A percentile compares a stretch with the other conserved stretches of the same genome.
Evolutionary conservation across 2,797 vertebrate genomes (phyloP).

Genomic region (Anas flavirostris): DNA sequence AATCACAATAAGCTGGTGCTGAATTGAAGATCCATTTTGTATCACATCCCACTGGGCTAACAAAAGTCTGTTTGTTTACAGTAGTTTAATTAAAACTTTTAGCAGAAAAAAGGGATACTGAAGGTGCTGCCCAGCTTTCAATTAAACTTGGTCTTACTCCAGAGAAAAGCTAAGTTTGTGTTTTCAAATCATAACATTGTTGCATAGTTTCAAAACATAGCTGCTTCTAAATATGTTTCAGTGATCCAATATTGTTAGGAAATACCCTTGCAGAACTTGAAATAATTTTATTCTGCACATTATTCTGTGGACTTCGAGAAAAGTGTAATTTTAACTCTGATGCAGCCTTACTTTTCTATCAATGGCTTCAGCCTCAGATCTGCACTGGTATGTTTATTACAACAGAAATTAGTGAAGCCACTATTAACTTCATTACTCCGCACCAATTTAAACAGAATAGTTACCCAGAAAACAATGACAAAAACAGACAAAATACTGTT

Average conservation of each 20-base stretch:
- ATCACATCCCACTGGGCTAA: constrained; percentile 48
- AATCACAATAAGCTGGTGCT: constrained; percentile 62
- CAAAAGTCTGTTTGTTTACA: constrained; percentile 64
- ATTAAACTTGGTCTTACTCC: constrained; percentile 26
- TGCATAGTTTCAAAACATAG: background rate
- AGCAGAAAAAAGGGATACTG: constrained; percentile 19
- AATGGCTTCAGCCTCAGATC: background rate
- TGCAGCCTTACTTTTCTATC: background rate
- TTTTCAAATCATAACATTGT: background rate
- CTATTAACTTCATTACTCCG: background rate
- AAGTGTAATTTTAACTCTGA: background rate
- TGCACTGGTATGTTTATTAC: background rate
- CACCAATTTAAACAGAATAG: background rate
- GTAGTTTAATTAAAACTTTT: constrained; percentile 71
- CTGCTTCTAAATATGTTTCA: background rate
- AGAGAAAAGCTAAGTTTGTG: background rate
- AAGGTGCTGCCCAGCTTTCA: constrained; percentile 53
- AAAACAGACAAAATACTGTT: background rate
- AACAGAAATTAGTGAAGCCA: background rate
- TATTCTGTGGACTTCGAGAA: background rate
- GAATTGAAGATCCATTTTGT: constrained; percentile 76
- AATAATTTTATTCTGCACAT: background rate
- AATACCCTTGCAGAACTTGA: background rate
- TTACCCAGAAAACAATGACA: background rate
- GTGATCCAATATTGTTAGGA: background rate